A percentile compares a stretch with the other conserved stretches of the same genome.
phyloP scores from a whole-genome alignment of 1,140 invertebrate genomes.

The Hetaerina americana region DNA sequence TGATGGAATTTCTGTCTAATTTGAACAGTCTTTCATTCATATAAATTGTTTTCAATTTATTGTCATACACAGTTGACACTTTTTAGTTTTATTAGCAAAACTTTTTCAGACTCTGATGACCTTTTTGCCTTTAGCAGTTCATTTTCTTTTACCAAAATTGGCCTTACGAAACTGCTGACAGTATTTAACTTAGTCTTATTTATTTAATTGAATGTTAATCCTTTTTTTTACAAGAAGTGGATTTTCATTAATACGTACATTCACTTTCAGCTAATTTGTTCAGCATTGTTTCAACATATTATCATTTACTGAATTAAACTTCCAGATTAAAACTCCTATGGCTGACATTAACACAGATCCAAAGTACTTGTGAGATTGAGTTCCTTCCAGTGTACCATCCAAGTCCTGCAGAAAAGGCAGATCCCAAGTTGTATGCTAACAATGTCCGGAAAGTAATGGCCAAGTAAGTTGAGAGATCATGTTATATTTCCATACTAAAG shows the following conservation, averaged over 20 bases:
- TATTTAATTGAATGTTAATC: neutral
- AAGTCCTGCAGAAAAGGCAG: conserved; percentile 67
- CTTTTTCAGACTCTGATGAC: too few relatives aligned
- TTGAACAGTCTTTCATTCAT: too few relatives aligned
- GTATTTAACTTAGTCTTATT: conserved; percentile 1
- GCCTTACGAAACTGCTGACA: too few relatives aligned
- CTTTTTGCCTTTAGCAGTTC: too few relatives aligned
- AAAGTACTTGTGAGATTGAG: conserved; percentile 84
- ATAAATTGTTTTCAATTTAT: too few relatives aligned
- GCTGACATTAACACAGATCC: conserved; percentile 81
- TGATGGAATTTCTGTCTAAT: too few relatives aligned
- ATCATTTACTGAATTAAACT: too few relatives aligned
- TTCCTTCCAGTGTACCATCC: conserved; percentile 87
- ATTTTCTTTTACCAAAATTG: too few relatives aligned
- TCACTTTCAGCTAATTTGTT: too few relatives aligned
- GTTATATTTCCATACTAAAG: conserved; percentile 1
- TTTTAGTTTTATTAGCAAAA: too few relatives aligned
- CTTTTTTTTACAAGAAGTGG: conserved; percentile 1
- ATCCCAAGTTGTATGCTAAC: conserved; percentile 79
- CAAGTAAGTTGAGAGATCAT: conserved; percentile 71
- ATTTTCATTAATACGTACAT: neutral
- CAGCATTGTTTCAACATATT: too few relatives aligned
- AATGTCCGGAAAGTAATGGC: conserved; percentile 88
- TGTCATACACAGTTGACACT: too few relatives aligned
- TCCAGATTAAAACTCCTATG: conserved; percentile 74